phyloP scores from a whole-genome alignment of 1,140 invertebrate species.

The Hylyphantes graminicola region DNA sequence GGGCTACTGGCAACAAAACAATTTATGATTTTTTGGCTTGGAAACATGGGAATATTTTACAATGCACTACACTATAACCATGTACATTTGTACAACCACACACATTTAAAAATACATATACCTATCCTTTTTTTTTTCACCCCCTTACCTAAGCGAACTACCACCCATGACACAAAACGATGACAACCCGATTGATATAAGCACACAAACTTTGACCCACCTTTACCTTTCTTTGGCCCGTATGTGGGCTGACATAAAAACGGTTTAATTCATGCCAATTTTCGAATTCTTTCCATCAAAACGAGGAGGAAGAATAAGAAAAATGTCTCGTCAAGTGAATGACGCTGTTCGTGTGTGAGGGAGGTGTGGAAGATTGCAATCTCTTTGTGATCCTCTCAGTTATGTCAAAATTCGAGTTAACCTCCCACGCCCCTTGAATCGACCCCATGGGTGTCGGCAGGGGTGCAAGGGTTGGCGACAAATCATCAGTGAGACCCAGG shows the following conservation, averaged over 20 bases:
- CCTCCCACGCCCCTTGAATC: slow-evolving; percentile 23
- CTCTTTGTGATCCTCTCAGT: not conserved
- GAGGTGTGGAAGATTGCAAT: not conserved
- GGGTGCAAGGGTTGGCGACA: not conserved
- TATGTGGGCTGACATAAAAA: not conserved
- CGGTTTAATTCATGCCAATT: slow-evolving; percentile 14
- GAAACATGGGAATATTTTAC: too few relatives aligned
- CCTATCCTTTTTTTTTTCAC: not conserved
- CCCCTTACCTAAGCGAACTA: not conserved
- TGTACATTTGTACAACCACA: too few relatives aligned
- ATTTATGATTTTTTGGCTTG: too few relatives aligned
- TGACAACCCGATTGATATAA: not conserved
- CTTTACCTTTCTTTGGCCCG: not conserved
- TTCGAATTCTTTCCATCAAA: not conserved
- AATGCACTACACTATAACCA: too few relatives aligned
- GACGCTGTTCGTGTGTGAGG: not conserved
- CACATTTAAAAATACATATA: too few relatives aligned
- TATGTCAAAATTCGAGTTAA: slow-evolving; percentile 10
- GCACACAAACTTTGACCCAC: not conserved
- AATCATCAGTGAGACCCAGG: too few relatives aligned
- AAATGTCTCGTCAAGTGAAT: too few relatives aligned
- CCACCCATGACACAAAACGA: not conserved
- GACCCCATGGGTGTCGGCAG: not conserved
- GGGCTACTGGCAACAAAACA: too few relatives aligned
- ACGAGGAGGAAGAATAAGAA: not conserved